These are phyloP conservation scores for Sebastes fasciatus DNA, from an alignment of 2,113 vertebrate genomes.

Conservation along the genomic window DNA sequence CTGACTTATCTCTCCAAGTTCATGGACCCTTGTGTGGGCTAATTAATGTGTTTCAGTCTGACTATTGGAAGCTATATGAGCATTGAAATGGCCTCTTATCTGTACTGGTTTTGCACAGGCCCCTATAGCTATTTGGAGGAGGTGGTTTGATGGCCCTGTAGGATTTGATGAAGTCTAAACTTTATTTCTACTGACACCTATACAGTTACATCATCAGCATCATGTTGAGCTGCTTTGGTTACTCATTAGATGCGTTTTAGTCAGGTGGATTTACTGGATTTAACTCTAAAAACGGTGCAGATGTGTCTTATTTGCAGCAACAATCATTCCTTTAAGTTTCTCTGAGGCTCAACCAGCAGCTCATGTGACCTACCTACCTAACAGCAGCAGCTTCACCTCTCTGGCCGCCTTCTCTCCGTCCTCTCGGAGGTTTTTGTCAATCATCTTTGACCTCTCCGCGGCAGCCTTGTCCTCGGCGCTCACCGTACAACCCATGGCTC, in stretches of 20 bases:
- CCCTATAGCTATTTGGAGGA: background rate
- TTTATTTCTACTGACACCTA: background rate
- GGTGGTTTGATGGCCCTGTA: background rate
- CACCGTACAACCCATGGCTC: constrained; percentile 94
- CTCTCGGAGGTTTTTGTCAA: constrained; percentile 96
- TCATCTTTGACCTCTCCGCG: constrained; percentile 95
- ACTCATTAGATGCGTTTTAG: background rate
- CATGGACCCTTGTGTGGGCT: constrained; percentile 22
- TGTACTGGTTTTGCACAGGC: background rate
- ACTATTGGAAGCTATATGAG: constrained; percentile 2
- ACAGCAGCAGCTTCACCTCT: constrained; percentile 94
- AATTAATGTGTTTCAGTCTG: constrained; percentile 26
- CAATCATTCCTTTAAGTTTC: background rate
- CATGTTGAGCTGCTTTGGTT: background rate
- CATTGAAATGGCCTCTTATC: constrained; percentile 1
- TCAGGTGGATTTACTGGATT: background rate
- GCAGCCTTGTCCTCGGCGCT: constrained; percentile 97
- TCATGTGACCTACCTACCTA: constrained; percentile 84
- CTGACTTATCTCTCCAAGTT: constrained; percentile 35
- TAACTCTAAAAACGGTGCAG: background rate
- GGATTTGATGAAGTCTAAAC: background rate
- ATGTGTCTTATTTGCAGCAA: background rate
- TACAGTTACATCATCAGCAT: background rate
- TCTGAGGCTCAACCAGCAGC: background rate
- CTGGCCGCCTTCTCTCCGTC: constrained; percentile 96